These are phyloP conservation scores for Caenorhabditis zanzibari DNA, from an alignment of 2,888 invertebrate species.

Conservation along the genomic window DNA sequence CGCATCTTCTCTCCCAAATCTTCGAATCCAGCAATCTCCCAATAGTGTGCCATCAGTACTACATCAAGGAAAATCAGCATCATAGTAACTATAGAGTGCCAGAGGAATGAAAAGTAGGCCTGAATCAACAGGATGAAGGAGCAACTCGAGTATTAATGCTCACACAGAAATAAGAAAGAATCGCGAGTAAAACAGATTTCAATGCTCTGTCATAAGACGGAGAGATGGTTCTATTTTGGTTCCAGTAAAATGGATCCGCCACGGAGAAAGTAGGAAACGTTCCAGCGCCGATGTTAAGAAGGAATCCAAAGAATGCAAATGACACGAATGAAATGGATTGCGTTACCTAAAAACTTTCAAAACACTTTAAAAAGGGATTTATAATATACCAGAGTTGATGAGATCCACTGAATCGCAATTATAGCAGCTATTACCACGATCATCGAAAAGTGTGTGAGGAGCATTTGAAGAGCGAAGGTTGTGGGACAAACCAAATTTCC, in stretches of 20 bases:
- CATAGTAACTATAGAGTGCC: constrained; percentile 11
- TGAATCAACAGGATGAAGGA: not conserved
- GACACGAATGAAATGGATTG: constrained; percentile 1
- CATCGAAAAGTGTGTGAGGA: constrained; percentile 28
- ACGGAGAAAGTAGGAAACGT: constrained; percentile 36
- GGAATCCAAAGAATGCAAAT: constrained; percentile 6
- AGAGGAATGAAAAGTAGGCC: not conserved
- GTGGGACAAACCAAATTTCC: constrained; percentile 20
- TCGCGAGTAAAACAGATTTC: constrained; percentile 2
- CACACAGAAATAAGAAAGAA: constrained; percentile 9
- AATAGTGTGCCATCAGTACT: constrained; percentile 27
- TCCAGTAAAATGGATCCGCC: constrained; percentile 42
- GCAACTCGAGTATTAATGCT: not conserved
- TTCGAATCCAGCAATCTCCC: constrained; percentile 34
- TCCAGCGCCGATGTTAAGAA: constrained; percentile 27
- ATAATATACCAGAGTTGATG: not conserved
- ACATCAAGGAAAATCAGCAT: constrained; percentile 1
- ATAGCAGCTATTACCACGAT: not conserved
- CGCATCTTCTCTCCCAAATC: not conserved
- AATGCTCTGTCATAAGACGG: constrained; percentile 28
- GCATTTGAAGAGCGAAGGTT: constrained; percentile 28
- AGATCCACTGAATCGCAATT: not conserved
- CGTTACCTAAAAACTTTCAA: not conserved
- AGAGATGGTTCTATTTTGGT: not conserved
- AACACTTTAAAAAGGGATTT: not conserved